These are phyloP conservation scores for Crambe crambe DNA, from an alignment of 37 sponge, comb jelly and placozoan species.

Conservation along the genomic window DNA sequence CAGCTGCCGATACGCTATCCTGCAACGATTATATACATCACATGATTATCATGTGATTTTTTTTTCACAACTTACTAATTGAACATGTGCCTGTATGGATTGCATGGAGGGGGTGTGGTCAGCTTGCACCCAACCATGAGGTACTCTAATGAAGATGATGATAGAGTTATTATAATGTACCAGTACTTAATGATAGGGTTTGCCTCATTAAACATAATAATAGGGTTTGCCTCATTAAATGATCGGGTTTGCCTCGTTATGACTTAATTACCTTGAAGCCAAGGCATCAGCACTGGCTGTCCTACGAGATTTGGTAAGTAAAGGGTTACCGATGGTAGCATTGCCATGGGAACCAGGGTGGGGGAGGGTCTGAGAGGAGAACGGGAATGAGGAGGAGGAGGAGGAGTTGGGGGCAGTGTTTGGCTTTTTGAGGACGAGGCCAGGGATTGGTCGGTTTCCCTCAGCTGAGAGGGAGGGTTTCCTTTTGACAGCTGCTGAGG, in stretches of 20 bases:
- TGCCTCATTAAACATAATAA: no score
- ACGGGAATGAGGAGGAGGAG: not conserved
- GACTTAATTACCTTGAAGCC: not conserved
- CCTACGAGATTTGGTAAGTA: not conserved
- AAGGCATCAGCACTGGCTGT: conserved; percentile 12
- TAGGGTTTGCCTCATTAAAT: no score
- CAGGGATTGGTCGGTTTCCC: not conserved
- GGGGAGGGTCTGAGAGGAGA: not conserved
- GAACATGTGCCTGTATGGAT: not conserved
- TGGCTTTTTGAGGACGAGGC: not conserved
- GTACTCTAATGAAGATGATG: no score
- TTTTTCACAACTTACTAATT: not conserved
- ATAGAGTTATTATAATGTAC: no score
- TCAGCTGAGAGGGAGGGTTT: not conserved
- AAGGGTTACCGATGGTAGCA: not conserved
- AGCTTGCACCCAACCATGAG: not conserved
- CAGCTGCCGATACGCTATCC: conserved; percentile 11
- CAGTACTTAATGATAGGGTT: no score
- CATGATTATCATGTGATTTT: not conserved
- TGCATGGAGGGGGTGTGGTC: not conserved
- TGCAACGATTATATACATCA: not conserved
- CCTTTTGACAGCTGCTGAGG: conserved; percentile 5
- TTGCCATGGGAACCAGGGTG: not conserved
- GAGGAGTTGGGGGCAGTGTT: not conserved
- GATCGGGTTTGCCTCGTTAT: no score